A percentile compares a stretch with the other conserved stretches of the same genome.
Conservation (phyloP, 2,888 invertebrate genomes). For the Chamaedrilus cognettii region DNA sequence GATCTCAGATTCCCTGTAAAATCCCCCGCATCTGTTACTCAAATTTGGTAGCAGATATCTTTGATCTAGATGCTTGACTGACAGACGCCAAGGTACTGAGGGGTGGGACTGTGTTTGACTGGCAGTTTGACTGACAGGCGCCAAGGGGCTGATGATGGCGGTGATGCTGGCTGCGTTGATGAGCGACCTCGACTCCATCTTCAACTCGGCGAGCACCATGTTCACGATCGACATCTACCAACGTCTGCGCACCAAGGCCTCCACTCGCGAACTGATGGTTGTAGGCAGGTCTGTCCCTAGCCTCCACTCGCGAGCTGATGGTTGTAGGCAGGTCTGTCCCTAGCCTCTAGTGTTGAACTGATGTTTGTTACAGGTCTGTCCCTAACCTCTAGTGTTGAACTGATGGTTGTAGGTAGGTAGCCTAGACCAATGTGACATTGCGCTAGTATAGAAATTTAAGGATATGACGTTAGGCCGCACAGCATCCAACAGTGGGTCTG, state of each 20-base stretch:
- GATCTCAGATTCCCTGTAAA: too few species aligned
- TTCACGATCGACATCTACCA: slow-evolving; percentile 65
- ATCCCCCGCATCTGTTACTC: too few species aligned
- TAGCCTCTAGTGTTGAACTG: not conserved
- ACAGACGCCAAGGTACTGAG: too few species aligned
- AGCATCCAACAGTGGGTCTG: too few species aligned
- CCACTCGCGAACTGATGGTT: slow-evolving; percentile 34
- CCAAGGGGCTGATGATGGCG: slow-evolving; percentile 61
- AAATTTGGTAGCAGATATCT: too few species aligned
- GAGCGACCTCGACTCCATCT: slow-evolving; percentile 64
- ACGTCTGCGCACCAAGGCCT: slow-evolving; percentile 47
- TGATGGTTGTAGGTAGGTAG: not conserved
- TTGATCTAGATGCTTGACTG: too few species aligned
- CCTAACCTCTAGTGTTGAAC: not conserved
- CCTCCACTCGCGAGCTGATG: not conserved
- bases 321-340: not conserved
- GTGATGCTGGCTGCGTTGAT: slow-evolving; percentile 65
- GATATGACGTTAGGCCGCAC: too few species aligned
- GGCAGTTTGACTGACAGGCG: too few species aligned
- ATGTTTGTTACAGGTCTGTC: not conserved
- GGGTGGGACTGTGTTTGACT: too few species aligned
- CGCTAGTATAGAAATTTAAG: too few species aligned
- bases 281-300: not conserved
- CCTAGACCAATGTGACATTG: too few species aligned
- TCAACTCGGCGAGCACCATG: slow-evolving; percentile 64